Evolutionary conservation across 2,113 vertebrate genomes (phyloP).

Genomic region (Caranx ignobilis): DNA sequence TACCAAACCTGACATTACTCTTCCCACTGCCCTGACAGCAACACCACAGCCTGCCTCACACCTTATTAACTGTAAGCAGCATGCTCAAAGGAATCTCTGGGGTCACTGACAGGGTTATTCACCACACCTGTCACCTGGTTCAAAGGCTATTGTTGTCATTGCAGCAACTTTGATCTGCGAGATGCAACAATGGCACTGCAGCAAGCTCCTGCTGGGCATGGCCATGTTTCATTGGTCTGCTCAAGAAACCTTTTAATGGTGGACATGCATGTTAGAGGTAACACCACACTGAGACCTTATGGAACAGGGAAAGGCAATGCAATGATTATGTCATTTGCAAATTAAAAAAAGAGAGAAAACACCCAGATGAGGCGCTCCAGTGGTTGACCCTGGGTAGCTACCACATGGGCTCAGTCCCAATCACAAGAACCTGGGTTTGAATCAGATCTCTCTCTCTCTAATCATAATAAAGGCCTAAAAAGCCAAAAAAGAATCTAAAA

Average conservation of each 20-base stretch:
- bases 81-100: conserved; percentile 39
- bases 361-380: no score
- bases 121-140: conserved; percentile 64
- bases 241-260: conserved; percentile 4
- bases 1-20: conserved; percentile 13
- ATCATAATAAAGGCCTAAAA: no score
- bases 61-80: conserved; percentile 59
- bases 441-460: no score
- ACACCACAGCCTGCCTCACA: conserved; percentile 23
- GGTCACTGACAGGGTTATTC: conserved; percentile 58
- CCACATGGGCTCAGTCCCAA: no score
- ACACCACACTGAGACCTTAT: background rate
- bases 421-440: no score
- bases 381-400: no score
- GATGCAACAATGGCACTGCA: conserved; percentile 21
- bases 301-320: background rate
- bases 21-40: conserved; percentile 43
- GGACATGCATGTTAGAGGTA: background rate
- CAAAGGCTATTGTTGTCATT: conserved; percentile 48
- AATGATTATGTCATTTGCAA: background rate
- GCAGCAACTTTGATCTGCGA: conserved; percentile 40
- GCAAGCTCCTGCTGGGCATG: background rate
- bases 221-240: conserved; percentile 5
- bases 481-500: no score
- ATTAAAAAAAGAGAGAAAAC: background rate